Percentiles rank a stretch among this genome's conserved stretches.
Evolutionary conservation across 2,797 vertebrate genomes (phyloP).

Genomic region (Scarus forsteni): DNA sequence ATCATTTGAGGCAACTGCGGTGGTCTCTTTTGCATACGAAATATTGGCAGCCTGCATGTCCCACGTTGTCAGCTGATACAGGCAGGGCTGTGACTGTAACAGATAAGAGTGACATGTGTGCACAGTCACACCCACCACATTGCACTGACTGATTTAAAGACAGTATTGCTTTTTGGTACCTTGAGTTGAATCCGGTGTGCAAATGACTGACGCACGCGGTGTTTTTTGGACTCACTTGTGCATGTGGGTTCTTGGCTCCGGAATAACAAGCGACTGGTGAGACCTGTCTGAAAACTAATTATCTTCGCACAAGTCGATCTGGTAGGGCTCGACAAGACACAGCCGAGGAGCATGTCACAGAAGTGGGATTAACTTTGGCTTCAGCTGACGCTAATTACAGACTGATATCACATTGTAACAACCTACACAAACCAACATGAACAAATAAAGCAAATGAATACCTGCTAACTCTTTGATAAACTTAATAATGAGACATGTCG

Average conservation of each 20-base stretch:
- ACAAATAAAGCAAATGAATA: background rate
- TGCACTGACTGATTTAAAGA: too few relatives aligned
- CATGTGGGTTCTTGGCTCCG: background rate
- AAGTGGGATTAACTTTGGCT: background rate
- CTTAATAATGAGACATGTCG: background rate
- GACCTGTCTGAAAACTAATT: background rate
- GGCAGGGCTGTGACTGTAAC: constrained; percentile 28
- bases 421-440: background rate
- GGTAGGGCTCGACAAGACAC: constrained; percentile 25
- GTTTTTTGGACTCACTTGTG: background rate
- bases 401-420: too few relatives aligned
- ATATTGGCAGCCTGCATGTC: constrained; percentile 56
- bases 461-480: background rate
- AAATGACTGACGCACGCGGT: background rate
- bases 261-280: background rate
- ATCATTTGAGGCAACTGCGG: constrained; percentile 9
- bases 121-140: background rate
- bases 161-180: constrained; percentile 37
- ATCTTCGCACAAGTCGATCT: constrained; percentile 13
- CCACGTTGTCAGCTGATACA: background rate
- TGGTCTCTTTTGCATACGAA: constrained; percentile 22
- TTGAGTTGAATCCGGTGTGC: constrained; percentile 16
- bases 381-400: too few relatives aligned
- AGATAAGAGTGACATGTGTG: background rate
- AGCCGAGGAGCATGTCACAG: constrained; percentile 57